A percentile compares a stretch with the other conserved stretches of the same genome.
Conservation (phyloP, 2,888 invertebrate species). For the Dasysyrphus tricinctus region DNA sequence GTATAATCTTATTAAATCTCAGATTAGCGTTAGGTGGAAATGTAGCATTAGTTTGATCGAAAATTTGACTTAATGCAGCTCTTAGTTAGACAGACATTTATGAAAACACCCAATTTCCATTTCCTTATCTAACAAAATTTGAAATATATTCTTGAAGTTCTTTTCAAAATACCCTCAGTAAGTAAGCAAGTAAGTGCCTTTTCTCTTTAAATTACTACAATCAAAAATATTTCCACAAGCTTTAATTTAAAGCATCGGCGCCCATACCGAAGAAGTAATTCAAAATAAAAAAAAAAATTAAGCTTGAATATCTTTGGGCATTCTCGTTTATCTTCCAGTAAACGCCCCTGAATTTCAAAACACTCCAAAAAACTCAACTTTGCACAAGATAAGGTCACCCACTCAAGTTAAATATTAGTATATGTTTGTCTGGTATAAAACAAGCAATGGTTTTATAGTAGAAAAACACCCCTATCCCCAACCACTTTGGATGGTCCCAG, state of each 20-base stretch:
- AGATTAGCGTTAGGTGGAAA: too few species aligned
- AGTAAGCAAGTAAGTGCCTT: neutral
- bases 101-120: neutral
- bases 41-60: too few species aligned
- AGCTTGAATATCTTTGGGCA: constrained; percentile 47
- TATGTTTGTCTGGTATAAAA: neutral
- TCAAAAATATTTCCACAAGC: neutral
- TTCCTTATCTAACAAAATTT: neutral
- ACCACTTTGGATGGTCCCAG: neutral
- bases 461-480: neutral
- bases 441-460: neutral
- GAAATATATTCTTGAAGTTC: too few species aligned
- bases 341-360: constrained; percentile 55
- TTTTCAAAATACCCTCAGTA: neutral
- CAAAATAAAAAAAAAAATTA: constrained; percentile 4
- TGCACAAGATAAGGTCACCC: constrained; percentile 51
- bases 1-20: too few species aligned
- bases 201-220: neutral
- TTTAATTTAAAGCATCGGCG: neutral
- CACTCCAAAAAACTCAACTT: constrained; percentile 16
- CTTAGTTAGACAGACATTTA: too few species aligned
- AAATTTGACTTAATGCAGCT: too few species aligned
- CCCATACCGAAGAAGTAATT: neutral
- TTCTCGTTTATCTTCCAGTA: constrained; percentile 66
- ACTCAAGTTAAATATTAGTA: constrained; percentile 14